Evolutionary conservation across 2,888 invertebrate species (phyloP).

Genomic region (Timandra comae): DNA sequence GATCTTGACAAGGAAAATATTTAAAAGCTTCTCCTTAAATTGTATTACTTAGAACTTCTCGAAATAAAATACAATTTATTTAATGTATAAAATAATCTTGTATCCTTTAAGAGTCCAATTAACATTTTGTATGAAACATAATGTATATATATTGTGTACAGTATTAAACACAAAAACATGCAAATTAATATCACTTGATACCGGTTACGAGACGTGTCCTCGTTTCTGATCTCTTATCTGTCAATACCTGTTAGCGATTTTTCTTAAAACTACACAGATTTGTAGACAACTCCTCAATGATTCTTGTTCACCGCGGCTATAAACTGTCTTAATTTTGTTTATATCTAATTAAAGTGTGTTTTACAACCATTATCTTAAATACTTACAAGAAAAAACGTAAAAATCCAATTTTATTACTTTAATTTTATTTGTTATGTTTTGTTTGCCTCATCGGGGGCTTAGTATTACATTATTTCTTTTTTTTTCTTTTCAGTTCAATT

Average conservation of each 20-base stretch:
- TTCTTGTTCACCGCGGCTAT: too few relatives aligned
- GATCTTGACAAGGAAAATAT: too few relatives aligned
- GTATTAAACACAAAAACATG: conserved; percentile 13
- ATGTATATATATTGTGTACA: conserved; percentile 6
- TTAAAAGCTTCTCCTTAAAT: too few relatives aligned
- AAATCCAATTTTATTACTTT: conserved; percentile 4
- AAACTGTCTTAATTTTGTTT: background rate
- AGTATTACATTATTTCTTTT: conserved; percentile 59
- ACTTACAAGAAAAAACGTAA: too few relatives aligned
- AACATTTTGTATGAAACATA: conserved; percentile 2
- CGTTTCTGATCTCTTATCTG: conserved; percentile 18
- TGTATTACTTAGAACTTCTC: too few relatives aligned
- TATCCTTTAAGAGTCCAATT: conserved; percentile 4
- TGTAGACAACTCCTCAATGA: too few relatives aligned
- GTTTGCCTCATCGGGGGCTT: conserved; percentile 18
- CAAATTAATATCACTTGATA: conserved; percentile 14
- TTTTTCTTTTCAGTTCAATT: conserved; percentile 73
- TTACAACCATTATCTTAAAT: too few relatives aligned
- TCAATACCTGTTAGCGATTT: too few relatives aligned
- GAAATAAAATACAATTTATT: too few relatives aligned
- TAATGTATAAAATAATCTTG: conserved; percentile 6
- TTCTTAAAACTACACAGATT: too few relatives aligned
- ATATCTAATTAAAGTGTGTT: background rate
- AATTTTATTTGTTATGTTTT: conserved; percentile 19
- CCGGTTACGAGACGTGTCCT: conserved; percentile 21